Evolutionary conservation across 2,888 invertebrate species (phyloP), one percentile per base, ranked within the genome.

Genomic region (Enchytraeus crypticus): DNA sequence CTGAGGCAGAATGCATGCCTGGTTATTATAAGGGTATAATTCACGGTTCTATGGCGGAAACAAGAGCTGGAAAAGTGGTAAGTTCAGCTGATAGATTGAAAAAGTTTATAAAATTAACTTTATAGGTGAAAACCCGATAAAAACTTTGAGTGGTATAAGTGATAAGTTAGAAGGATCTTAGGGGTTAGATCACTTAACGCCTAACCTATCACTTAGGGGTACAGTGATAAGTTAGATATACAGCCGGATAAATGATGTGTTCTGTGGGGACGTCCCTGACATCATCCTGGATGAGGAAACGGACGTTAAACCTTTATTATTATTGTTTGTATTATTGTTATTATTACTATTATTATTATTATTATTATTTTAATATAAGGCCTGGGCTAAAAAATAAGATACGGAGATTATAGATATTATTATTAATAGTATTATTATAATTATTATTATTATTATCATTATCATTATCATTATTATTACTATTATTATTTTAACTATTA

Each of bases 1-100:
- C 21, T 3, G 69, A 71, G 30, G 63, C 56, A 5, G 33, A 53
- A 3, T 61, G 58, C 23, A 29, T 27, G 5, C 27, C 26, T 8
- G 58, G 58, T 0, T 33, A 11, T 33, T 58, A 58, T 33, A 58
- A 58, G 32, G 43, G 54, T 8, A 23, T 54, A 26, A 38, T 54
- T 26, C 43, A 32, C 11, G 34, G 54, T 38, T 34, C 26, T 18
- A 5, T 18, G 33, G 14, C 32, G 21, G 33, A 27, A 18, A 11
- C 14, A 21, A 38, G 32, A 8, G 33, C 27, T 27, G 54, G 54
- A 4, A 54, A 34, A 54, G 33, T 14, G 54, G 54, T 38, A 38
- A 18, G 38, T 38, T 18, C 38, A 11, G 38, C 38, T 11, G 38
- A 11, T 8, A 38, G 18, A 11, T 38, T 38, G 38, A 38, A 38